phyloP scores from a whole-genome alignment of 1,140 invertebrate genomes.

The Dinothrombium tinctorium region DNA sequence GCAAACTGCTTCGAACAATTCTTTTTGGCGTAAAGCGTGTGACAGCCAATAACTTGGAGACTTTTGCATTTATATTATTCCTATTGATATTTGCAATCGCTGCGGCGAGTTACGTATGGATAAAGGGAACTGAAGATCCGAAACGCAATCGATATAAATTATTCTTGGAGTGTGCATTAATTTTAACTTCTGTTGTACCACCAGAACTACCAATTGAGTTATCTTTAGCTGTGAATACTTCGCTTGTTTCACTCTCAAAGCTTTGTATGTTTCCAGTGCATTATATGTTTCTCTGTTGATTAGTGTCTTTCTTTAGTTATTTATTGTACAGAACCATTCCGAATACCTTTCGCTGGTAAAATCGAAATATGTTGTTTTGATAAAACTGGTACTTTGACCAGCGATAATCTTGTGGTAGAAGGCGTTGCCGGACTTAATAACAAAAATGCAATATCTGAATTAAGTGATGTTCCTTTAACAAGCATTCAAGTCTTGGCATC shows the following conservation, averaged over 20 bases:
- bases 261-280: slow-evolving; percentile 28
- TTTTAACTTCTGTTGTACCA: slow-evolving; percentile 93
- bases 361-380: slow-evolving; percentile 99
- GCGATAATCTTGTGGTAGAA: slow-evolving; percentile 91
- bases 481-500: slow-evolving; percentile 75
- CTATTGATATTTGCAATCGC: slow-evolving; percentile 87
- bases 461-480: slow-evolving; percentile 40
- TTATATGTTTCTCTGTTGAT: slow-evolving; percentile 4
- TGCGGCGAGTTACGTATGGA: slow-evolving; percentile 91
- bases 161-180: slow-evolving; percentile 94
- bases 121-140: slow-evolving; percentile 62
- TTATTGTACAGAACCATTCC: slow-evolving; percentile 96
- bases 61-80: slow-evolving; percentile 96
- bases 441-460: background rate
- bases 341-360: slow-evolving; percentile 98
- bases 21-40: slow-evolving; percentile 94
- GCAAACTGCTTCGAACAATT: slow-evolving; percentile 87
- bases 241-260: slow-evolving; percentile 77
- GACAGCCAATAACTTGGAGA: slow-evolving; percentile 98
- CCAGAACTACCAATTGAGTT: slow-evolving; percentile 97
- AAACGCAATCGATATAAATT: slow-evolving; percentile 70
- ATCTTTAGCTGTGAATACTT: slow-evolving; percentile 94
- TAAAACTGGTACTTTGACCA: slow-evolving; percentile 97
- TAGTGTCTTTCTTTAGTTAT: slow-evolving; percentile 33
- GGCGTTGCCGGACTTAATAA: slow-evolving; percentile 58